Evolutionary conservation across 2,113 vertebrate species (phyloP).

Genomic region (Myotis lucifugus): DNA sequence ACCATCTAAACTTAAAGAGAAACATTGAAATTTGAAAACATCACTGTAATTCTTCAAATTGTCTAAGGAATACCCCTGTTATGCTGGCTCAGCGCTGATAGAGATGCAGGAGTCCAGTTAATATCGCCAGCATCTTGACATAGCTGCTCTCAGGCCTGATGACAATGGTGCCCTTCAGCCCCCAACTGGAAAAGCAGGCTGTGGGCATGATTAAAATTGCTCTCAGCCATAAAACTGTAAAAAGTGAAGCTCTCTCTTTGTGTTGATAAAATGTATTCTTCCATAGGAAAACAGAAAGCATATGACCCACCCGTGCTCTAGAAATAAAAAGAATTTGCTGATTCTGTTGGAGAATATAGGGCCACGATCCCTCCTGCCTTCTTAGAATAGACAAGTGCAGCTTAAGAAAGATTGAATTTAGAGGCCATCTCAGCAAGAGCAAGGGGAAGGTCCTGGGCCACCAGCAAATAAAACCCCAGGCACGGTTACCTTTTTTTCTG

Average conservation of each 20-base stretch:
- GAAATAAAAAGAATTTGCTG: slow-evolving; percentile 62
- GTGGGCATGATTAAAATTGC: slow-evolving; percentile 21
- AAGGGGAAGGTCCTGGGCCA: background rate
- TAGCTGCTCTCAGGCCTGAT: background rate
- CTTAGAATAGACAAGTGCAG: slow-evolving; percentile 27
- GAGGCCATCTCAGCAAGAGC: slow-evolving; percentile 30
- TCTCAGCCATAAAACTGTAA: slow-evolving; percentile 52
- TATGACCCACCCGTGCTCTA: slow-evolving; percentile 13
- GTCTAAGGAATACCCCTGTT: background rate
- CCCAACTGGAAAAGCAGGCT: slow-evolving; percentile 49
- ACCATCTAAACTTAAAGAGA: background rate
- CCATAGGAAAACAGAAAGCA: slow-evolving; percentile 28
- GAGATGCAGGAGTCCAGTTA: slow-evolving; percentile 12
- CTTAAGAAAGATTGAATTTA: slow-evolving; percentile 9
- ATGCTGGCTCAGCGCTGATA: background rate
- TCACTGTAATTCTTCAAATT: background rate
- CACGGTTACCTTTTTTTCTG: slow-evolving; percentile 42
- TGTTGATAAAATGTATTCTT: slow-evolving; percentile 45
- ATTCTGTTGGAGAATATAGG: background rate
- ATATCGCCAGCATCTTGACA: slow-evolving; percentile 26
- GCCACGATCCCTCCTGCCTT: fast-evolving
- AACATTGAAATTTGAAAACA: background rate
- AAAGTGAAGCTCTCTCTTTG: slow-evolving; percentile 37
- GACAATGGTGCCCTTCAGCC: slow-evolving; percentile 32
- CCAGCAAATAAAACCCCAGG: background rate